A percentile compares a stretch with the other conserved stretches of the same genome.
phyloP scores from a whole-genome alignment of 2,888 invertebrate genomes.

The Pocota personata region DNA sequence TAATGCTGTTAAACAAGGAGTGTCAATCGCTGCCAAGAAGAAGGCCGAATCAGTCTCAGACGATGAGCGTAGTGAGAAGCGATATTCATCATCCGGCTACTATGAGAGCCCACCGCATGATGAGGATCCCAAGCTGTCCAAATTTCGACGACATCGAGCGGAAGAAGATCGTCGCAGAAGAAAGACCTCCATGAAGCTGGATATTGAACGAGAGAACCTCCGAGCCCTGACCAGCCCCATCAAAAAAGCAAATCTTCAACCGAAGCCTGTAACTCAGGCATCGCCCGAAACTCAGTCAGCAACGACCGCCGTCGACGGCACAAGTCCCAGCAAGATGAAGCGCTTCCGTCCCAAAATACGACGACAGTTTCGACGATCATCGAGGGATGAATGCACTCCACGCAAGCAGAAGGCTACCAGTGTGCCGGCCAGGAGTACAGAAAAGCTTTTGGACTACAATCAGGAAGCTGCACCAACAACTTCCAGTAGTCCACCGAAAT shows the following conservation, averaged over 20 bases:
- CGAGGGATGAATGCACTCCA: conserved; percentile 79
- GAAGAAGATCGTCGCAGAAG: conserved; percentile 89
- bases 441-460: conserved; percentile 78
- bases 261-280: conserved; percentile 72
- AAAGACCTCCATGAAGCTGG: conserved; percentile 90
- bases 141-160: conserved; percentile 84
- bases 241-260: conserved; percentile 76
- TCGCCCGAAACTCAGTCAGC: conserved; percentile 79
- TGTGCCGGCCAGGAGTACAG: conserved; percentile 76
- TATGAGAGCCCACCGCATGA: conserved; percentile 90
- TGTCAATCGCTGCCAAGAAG: conserved; percentile 59
- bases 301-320: conserved; percentile 77
- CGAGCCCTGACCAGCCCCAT: conserved; percentile 83
- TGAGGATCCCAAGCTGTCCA: conserved; percentile 82
- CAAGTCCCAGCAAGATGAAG: conserved; percentile 82
- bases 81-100: conserved; percentile 89
- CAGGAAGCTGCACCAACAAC: conserved; percentile 55
- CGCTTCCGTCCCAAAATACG: conserved; percentile 82
- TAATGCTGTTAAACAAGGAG: conserved; percentile 36
- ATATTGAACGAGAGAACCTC: conserved; percentile 86
- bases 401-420: conserved; percentile 76
- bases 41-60: conserved; percentile 87
- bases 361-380: conserved; percentile 80
- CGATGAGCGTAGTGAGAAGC: conserved; percentile 87
- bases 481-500: conserved; percentile 66